Percentiles rank a stretch among this genome's conserved stretches.
Evolutionary conservation across 2,113 vertebrate species (phyloP).

Genomic region (Marmota flaviventris): DNA sequence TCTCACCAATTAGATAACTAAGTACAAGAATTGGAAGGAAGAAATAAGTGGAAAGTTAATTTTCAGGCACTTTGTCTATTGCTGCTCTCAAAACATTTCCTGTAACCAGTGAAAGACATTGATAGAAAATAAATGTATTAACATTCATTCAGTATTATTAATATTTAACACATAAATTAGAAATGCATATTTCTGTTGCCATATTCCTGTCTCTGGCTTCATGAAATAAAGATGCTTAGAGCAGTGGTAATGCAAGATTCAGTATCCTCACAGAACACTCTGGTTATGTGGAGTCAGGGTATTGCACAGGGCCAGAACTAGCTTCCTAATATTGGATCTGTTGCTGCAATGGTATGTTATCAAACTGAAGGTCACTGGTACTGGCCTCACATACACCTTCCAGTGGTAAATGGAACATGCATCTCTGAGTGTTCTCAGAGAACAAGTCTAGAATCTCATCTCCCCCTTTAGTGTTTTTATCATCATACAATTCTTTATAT

Average conservation of each 20-base stretch:
- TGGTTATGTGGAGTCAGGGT: no score
- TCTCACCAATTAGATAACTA: background rate
- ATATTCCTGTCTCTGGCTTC: background rate
- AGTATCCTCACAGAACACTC: no score
- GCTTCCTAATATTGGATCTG: background rate
- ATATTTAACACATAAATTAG: background rate
- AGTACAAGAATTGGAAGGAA: background rate
- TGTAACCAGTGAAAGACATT: background rate
- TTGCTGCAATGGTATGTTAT: background rate
- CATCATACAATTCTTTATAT: background rate
- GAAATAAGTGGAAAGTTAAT: background rate
- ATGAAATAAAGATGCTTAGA: background rate
- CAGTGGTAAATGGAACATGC: fast-evolving
- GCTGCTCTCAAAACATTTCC: background rate
- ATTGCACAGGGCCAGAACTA: background rate
- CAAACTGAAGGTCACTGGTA: background rate
- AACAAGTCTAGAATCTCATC: background rate
- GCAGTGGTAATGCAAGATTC: background rate
- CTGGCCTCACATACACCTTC: background rate
- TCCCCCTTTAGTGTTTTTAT: background rate
- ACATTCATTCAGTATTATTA: background rate
- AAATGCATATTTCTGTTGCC: background rate
- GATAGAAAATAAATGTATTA: background rate
- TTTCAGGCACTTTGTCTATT: background rate
- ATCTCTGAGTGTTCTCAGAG: background rate